phyloP scores from a whole-genome alignment of 1,140 invertebrate species.

The Conus ventricosus region DNA sequence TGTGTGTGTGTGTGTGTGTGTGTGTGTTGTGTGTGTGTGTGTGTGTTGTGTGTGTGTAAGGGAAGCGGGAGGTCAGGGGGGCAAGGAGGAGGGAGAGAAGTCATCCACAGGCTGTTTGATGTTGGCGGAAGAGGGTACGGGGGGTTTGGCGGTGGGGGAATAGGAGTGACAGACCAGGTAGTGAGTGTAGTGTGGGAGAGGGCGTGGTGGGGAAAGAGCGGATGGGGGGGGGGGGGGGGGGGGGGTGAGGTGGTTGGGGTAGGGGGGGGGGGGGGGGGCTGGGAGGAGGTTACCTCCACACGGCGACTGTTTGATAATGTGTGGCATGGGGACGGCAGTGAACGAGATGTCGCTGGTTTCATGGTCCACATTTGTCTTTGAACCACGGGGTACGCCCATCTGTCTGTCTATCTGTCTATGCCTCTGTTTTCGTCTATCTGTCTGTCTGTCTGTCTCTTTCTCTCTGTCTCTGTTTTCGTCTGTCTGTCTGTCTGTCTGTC shows the following conservation, averaged over 20 bases:
- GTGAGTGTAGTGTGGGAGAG: slow-evolving; percentile 1
- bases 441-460: neutral
- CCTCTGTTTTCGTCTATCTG: neutral
- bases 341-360: too few relatives aligned
- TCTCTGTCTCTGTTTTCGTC: too few relatives aligned
- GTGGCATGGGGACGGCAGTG: too few relatives aligned
- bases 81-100: too few relatives aligned
- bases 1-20: slow-evolving; percentile 1
- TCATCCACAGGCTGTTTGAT: too few relatives aligned
- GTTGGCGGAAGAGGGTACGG: neutral
- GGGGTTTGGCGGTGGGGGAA: neutral
- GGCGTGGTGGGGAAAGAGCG: neutral
- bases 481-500: too few relatives aligned
- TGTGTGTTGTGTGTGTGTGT: neutral
- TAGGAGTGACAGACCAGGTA: neutral
- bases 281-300: too few relatives aligned
- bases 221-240: neutral
- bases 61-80: too few relatives aligned
- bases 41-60: neutral
- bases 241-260: neutral
- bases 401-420: neutral
- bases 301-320: too few relatives aligned
- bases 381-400: too few relatives aligned
- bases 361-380: neutral
- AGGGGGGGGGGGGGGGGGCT: too few relatives aligned